These are phyloP conservation scores for Callinectes sapidus DNA, from an alignment of 2,888 invertebrate species.

Conservation along the genomic window DNA sequence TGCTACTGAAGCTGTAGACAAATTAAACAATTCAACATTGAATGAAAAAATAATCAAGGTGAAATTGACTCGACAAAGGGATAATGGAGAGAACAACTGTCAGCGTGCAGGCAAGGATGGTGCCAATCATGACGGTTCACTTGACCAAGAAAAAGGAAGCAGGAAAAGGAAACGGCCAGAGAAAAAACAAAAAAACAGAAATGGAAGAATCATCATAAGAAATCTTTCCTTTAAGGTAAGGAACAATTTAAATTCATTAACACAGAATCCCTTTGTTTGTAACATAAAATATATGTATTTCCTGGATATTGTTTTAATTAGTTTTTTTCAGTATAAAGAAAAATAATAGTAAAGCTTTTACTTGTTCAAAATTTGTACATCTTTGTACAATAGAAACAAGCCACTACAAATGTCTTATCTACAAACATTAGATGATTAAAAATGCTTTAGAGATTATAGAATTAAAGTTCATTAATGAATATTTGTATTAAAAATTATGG, in stretches of 20 bases:
- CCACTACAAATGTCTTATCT: too few species aligned
- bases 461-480: background rate
- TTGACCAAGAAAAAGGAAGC: background rate
- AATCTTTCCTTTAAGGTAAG: constrained; percentile 64
- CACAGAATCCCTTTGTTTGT: background rate
- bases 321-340: background rate
- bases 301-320: background rate
- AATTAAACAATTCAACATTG: background rate
- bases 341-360: background rate
- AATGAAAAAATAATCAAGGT: constrained; percentile 44
- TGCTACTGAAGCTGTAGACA: constrained; percentile 43
- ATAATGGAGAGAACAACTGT: background rate
- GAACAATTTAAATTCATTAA: background rate
- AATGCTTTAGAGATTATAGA: background rate
- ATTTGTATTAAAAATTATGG: background rate
- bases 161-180: constrained; percentile 2
- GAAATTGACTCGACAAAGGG: constrained; percentile 43
- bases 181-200: constrained; percentile 32
- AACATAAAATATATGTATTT: background rate
- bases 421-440: too few species aligned
- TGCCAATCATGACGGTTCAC: constrained; percentile 12
- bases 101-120: background rate
- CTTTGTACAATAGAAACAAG: too few species aligned
- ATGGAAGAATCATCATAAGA: constrained; percentile 60
- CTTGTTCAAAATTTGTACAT: too few species aligned